These are phyloP conservation scores for Arbacia lixula DNA, from an alignment of 53 echinoderm and acorn worm species.

Conservation along the genomic window DNA sequence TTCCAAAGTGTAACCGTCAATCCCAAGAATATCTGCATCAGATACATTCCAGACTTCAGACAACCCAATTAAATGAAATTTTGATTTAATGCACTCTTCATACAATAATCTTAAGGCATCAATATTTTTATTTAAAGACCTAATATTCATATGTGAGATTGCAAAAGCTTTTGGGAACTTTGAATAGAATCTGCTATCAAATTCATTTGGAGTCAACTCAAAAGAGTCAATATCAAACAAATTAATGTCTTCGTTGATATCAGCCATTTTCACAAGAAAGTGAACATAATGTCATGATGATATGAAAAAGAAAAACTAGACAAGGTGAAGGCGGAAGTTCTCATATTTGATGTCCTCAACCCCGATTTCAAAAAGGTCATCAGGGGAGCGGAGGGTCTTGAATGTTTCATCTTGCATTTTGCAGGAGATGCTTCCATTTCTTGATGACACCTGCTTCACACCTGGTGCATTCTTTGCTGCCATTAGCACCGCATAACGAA, in stretches of 20 bases:
- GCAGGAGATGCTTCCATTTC: slow-evolving; percentile 32
- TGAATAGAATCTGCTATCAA: slow-evolving; percentile 12
- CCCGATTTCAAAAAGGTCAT: slow-evolving; percentile 39
- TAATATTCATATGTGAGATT: slow-evolving; percentile 24
- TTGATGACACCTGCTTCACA: slow-evolving; percentile 30
- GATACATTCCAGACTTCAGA: slow-evolving; percentile 21
- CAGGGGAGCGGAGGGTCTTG: slow-evolving; percentile 29
- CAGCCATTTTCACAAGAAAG: slow-evolving; percentile 2
- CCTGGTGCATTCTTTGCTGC: slow-evolving; percentile 37
- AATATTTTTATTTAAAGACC: slow-evolving; percentile 33
- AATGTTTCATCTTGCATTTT: slow-evolving; percentile 16
- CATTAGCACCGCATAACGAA: slow-evolving; percentile 25
- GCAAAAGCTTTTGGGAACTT: slow-evolving; percentile 13
- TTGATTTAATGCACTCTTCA: too few relatives aligned
- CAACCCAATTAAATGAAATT: slow-evolving; percentile 9
- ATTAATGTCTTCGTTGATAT: slow-evolving; percentile 3
- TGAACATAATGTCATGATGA: too few relatives aligned
- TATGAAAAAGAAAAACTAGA: too few relatives aligned
- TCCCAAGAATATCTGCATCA: slow-evolving; percentile 23
- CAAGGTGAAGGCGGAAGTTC: too few relatives aligned
- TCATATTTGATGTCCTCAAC: slow-evolving; percentile 20
- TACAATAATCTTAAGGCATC: slow-evolving; percentile 2
- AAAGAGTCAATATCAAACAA: slow-evolving; percentile 4
- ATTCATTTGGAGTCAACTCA: slow-evolving; percentile 17
- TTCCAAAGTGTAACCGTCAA: slow-evolving; percentile 24